Evolutionary conservation across 2,888 invertebrate species (phyloP), one percentile per base, ranked within the genome.

Genomic region (Deilephila elpenor): DNA sequence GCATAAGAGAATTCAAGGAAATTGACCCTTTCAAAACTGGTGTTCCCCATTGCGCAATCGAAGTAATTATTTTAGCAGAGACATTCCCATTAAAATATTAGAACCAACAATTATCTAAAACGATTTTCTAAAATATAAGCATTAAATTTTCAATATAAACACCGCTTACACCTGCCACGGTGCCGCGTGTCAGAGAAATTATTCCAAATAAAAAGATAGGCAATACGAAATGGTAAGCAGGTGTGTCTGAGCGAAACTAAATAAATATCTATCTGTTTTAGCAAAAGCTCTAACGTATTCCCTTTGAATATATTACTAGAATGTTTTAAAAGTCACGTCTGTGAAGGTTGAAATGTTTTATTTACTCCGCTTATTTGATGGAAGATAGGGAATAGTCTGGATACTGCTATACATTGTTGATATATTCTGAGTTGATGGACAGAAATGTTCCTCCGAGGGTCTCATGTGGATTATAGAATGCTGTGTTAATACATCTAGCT

Each of bases 111-210:
- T 67, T 67, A 67, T 67, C 44, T 51, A 37, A 62, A 37, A 7
- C 8, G 14, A 25, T 51, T 29, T 17, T 44, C 56, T 56, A n/a
- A 56, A 44, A 44, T 25, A 14, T 25, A 25, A 67, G 44, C 60
- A 51, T 67, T 44, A 67, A 44, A 64, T 2, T 25, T 51, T 51
- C 67, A 67, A 67, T 67, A 62, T 34, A 62, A 67, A 51, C 34
- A 29, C 25, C 20, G n/a, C 7, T 44, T 11, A 19, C 67, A 67
- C 67, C 67, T 67, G 67, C 67, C 5, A 25, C 11, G 25, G 83
- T 82, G 80, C 44, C 44, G 44, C 83, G 80, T 83, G 62, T 17
- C 25, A 51, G 67, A 67, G 67, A 67, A 82, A 82, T 80, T 81
- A 80, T 51, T 67, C 67, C 67, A 67, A 67, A 77, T 74, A 73